A percentile compares a stretch with the other conserved stretches of the same genome.
These are phyloP conservation scores for Batillaria attramentaria DNA, from an alignment of 1,140 invertebrate species.

Conservation along the genomic window DNA sequence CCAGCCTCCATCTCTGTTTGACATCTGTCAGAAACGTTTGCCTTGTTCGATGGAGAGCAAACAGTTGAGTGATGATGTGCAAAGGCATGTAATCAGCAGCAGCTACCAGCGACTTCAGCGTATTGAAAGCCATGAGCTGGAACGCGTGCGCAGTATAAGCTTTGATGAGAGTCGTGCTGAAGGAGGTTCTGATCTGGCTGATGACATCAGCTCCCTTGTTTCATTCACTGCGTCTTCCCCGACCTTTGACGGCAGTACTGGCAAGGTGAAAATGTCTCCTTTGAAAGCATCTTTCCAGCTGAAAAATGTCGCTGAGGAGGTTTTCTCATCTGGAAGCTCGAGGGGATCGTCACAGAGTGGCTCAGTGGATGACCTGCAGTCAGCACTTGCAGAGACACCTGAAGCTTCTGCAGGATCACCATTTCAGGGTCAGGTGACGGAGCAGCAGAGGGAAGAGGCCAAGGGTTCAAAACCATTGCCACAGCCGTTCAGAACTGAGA, in stretches of 20 bases:
- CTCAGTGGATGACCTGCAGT: slow-evolving; percentile 5
- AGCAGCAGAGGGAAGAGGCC: too few species aligned
- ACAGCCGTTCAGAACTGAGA: too few species aligned
- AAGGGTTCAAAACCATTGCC: too few species aligned
- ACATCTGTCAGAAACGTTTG: slow-evolving; percentile 34
- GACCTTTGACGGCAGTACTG: too few species aligned
- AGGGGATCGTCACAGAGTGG: slow-evolving; percentile 3
- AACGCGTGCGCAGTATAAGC: slow-evolving; percentile 23
- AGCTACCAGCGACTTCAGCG: slow-evolving; percentile 39
- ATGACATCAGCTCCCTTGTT: background rate
- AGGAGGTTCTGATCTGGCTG: background rate
- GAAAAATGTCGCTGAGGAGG: background rate
- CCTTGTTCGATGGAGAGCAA: slow-evolving; percentile 14
- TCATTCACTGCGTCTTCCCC: background rate
- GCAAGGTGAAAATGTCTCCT: too few species aligned
- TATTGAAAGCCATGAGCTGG: slow-evolving; percentile 34
- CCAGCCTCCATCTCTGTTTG: slow-evolving; percentile 31
- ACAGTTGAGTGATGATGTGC: slow-evolving; percentile 31
- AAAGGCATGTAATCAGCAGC: slow-evolving; percentile 41
- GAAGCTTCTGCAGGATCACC: too few species aligned
- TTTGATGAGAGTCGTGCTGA: background rate
- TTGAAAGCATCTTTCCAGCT: background rate
- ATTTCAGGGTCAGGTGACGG: too few species aligned
- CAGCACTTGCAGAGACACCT: background rate
- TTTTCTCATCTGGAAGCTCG: slow-evolving; percentile 1